phyloP scores from a whole-genome alignment of 2,113 vertebrate species.

The Rhodinocichla rosea region DNA sequence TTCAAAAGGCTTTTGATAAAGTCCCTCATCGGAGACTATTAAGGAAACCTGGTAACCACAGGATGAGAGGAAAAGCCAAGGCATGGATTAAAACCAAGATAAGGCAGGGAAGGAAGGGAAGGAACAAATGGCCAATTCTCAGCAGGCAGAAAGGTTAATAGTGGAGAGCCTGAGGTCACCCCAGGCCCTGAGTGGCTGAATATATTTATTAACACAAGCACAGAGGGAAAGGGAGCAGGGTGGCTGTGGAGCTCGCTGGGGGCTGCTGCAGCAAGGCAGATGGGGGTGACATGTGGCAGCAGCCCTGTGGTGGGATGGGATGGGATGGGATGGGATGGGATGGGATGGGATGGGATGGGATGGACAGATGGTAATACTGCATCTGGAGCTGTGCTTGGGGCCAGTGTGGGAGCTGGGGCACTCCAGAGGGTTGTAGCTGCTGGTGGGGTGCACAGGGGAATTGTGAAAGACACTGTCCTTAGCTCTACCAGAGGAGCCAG shows the following conservation, averaged over 20 bases:
- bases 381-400: accelerated
- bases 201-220: not conserved
- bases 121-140: not conserved
- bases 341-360: too few relatives aligned
- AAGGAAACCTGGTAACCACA: slow-evolving; percentile 55
- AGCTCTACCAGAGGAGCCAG: not conserved
- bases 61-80: slow-evolving; percentile 43
- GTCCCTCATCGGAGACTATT: slow-evolving; percentile 40
- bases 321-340: not conserved
- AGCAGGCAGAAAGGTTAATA: slow-evolving; percentile 51
- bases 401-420: accelerated
- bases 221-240: not conserved
- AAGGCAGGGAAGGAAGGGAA: not conserved
- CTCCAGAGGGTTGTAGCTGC: not conserved
- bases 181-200: not conserved
- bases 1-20: slow-evolving; percentile 63
- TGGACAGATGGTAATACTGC: not conserved
- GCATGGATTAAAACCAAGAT: slow-evolving; percentile 17
- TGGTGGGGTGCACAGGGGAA: accelerated
- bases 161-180: not conserved
- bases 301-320: accelerated
- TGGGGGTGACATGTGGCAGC: not conserved
- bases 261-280: not conserved
- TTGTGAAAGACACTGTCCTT: not conserved
- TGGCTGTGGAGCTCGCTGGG: accelerated